phyloP scores from a whole-genome alignment of 2,888 invertebrate genomes.

The Zygogramma bicolorata region DNA sequence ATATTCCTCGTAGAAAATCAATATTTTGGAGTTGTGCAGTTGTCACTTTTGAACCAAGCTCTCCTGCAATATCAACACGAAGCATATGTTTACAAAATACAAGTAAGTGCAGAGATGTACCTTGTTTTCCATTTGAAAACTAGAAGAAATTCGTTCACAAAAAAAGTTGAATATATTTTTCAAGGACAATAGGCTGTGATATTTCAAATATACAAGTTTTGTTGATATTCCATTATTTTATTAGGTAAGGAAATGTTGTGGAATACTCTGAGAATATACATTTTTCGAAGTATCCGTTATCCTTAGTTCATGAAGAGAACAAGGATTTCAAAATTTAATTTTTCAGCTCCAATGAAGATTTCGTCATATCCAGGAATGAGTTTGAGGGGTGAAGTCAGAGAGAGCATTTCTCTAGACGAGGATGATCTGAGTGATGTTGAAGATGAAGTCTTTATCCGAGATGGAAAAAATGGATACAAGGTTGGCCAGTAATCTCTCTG shows the following conservation, averaged over 20 bases:
- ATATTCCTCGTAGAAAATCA: not conserved
- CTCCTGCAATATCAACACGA: not conserved
- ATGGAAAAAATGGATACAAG: conserved; percentile 76
- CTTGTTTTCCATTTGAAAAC: not conserved
- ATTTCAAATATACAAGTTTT: not conserved
- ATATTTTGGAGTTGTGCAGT: conserved; percentile 21
- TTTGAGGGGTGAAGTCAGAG: conserved; percentile 73
- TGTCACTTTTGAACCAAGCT: not conserved
- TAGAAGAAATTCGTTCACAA: not conserved
- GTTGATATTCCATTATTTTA: not conserved
- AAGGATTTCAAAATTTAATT: not conserved
- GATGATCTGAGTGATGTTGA: conserved; percentile 81
- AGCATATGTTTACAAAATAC: conserved; percentile 22
- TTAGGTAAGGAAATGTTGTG: not conserved
- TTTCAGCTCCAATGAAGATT: conserved; percentile 58
- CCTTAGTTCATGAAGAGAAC: too few species aligned
- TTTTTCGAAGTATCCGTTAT: too few species aligned
- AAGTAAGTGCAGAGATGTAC: not conserved
- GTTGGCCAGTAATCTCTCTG: conserved; percentile 54
- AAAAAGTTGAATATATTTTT: not conserved
- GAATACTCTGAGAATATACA: too few species aligned
- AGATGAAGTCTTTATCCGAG: conserved; percentile 82
- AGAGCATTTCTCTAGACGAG: conserved; percentile 75
- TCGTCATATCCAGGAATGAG: conserved; percentile 73
- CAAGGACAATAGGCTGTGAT: not conserved